Evolutionary conservation across 2,888 invertebrate genomes (phyloP).

Genomic region (Philereme transversata): DNA sequence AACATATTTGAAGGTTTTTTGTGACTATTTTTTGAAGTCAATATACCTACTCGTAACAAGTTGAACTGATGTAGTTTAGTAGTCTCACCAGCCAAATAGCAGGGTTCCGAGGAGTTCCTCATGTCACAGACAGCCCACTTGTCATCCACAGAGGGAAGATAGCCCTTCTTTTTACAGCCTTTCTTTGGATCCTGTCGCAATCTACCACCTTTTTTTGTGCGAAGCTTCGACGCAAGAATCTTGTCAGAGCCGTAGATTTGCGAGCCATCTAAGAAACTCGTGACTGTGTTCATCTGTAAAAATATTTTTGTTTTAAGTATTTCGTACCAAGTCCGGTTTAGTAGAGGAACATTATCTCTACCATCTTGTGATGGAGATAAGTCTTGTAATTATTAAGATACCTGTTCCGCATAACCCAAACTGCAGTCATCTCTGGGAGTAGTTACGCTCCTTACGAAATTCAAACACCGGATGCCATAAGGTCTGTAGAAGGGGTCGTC

Average conservation of each 20-base stretch:
- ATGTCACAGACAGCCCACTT: conserved; percentile 68
- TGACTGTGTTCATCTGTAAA: conserved; percentile 87
- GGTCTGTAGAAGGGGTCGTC: conserved; percentile 80
- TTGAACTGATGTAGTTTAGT: no score
- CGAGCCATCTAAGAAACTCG: conserved; percentile 82
- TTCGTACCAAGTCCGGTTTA: no score
- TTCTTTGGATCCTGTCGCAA: conserved; percentile 62
- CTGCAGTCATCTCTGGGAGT: conserved; percentile 82
- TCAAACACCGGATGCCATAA: conserved; percentile 81
- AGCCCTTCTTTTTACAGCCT: conserved; percentile 58
- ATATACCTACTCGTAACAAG: no score
- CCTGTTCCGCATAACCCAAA: conserved; percentile 84
- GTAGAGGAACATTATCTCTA: no score
- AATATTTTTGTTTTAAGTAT: background rate
- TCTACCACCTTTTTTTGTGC: conserved; percentile 70
- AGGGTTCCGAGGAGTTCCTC: conserved; percentile 69
- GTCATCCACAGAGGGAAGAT: conserved; percentile 70
- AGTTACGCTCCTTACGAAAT: conserved; percentile 85
- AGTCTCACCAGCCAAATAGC: conserved; percentile 73
- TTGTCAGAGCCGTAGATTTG: conserved; percentile 78
- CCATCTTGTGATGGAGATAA: background rate
- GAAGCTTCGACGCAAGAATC: conserved; percentile 60
- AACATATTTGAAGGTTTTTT: no score
- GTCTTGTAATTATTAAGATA: conserved; percentile 41
- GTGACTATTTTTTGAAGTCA: no score